Evolutionary conservation across 1,140 invertebrate genomes (phyloP).

Genomic region (Apis florea): DNA sequence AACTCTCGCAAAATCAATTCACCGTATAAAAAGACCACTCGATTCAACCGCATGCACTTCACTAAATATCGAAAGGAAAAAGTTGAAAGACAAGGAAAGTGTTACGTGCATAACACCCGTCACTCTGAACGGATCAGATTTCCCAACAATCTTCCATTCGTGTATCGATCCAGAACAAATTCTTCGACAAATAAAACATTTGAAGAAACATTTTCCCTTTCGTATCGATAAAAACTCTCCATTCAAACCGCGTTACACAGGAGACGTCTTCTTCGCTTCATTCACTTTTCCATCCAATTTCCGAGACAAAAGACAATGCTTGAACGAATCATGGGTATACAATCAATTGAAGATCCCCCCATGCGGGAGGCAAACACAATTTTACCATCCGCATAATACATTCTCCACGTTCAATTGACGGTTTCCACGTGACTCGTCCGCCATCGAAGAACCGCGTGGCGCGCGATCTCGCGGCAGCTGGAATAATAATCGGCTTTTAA

Average conservation of each 20-base stretch:
- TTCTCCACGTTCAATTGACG: conserved; percentile 21
- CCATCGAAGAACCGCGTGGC: background rate
- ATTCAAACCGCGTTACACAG: background rate
- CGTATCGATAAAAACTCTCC: no score
- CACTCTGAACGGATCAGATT: background rate
- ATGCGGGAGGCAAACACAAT: background rate
- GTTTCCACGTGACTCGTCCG: background rate
- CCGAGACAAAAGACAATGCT: background rate
- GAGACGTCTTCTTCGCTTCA: background rate
- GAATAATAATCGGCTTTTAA: conserved; percentile 52
- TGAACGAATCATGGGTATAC: background rate
- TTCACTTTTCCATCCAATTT: background rate
- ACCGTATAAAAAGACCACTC: background rate
- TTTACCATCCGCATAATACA: background rate
- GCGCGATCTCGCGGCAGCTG: conserved; percentile 10
- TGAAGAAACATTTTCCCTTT: background rate
- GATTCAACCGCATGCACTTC: background rate
- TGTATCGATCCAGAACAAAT: background rate
- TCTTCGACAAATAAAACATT: background rate
- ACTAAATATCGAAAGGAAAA: background rate
- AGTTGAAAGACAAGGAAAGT: background rate
- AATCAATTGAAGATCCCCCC: background rate
- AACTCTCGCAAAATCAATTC: background rate
- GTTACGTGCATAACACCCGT: background rate
- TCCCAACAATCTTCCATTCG: background rate